Base-by-base conservation (phyloP, 2,113 vertebrate genomes). In the Spheniscus mendiculus region DNA sequence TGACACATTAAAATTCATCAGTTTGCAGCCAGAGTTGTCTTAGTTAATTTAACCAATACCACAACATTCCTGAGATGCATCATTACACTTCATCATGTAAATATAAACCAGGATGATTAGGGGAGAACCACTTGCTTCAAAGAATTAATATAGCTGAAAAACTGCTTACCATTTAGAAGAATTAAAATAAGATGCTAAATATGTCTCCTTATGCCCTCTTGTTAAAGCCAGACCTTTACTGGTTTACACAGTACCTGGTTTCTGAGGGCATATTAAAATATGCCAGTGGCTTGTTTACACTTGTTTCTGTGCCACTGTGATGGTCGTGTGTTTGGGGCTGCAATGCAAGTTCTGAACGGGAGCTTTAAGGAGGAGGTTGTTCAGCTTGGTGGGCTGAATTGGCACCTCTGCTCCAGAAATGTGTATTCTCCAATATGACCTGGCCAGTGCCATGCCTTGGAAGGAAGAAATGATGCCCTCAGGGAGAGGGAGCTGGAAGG, bases 31-130 rank as follows among this genome's bases (percentile, higher is more conserved):
- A 82, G 87, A 96, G 88, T 95, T 96, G 95, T 97, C 90, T 90
- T 97, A 91, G 91, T 97, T 97, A 96, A 93, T 96, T 96, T 96
- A 96, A 96, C 89, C 91, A 95, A 97, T 90, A 95, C 66, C 42
- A 49, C 93, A 95, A 96, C 44, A 90, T 95, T 94, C 71, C 77
- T 94, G 95, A 94, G 88, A 96, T 94, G 87, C 89, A 94, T 95
- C 96, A 93, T 96, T 97, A 95, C 89, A 94, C 84, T 70, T 97
- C 93, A 89, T 95, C 89, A 92, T 96, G 93, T 94, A 97, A 95
- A 95, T 96, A 94, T 94, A 96, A 95, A 85, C 83, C 82, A 80
- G 79, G 67, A 90, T 95, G 95, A 97, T 97, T 89, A 87, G 49
- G 62, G 82, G 91, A 92, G 83, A 96, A 76, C 45, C 59, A 78